Percentiles rank a stretch among this genome's conserved stretches.
Evolutionary conservation across 2,797 vertebrate species (phyloP).

Genomic region (Eurystomus glaucurus): DNA sequence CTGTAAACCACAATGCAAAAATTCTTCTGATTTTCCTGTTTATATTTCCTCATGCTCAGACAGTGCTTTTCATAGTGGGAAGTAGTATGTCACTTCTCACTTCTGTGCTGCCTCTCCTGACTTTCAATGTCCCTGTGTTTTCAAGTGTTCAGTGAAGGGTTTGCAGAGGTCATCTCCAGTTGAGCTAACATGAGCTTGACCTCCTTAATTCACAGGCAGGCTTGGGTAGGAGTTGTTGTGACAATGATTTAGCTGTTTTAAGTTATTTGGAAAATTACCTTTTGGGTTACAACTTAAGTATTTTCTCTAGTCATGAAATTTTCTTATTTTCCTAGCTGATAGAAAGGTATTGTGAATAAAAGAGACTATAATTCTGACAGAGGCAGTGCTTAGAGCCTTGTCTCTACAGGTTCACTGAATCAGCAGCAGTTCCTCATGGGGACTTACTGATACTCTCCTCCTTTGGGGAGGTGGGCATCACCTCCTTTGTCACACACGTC

Average conservation of each 20-base stretch:
- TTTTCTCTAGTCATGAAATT: too few species aligned
- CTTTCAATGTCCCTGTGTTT: background rate
- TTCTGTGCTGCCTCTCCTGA: background rate
- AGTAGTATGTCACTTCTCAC: background rate
- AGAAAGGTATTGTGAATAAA: background rate
- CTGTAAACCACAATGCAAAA: background rate
- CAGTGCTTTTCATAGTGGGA: background rate
- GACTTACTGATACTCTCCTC: background rate
- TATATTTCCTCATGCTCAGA: background rate
- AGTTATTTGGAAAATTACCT: background rate
- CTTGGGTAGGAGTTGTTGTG: background rate
- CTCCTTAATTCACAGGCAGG: background rate
- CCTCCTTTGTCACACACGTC: background rate
- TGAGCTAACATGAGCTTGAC: fast-evolving
- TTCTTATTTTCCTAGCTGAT: background rate
- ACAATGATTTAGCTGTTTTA: background rate
- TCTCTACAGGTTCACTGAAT: background rate
- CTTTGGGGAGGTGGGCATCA: background rate
- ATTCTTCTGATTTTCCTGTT: background rate
- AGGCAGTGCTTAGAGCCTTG: background rate
- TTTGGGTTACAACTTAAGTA: background rate
- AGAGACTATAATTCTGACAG: background rate
- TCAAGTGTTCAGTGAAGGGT: background rate
- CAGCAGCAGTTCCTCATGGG: background rate
- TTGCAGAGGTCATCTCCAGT: background rate